A percentile compares a stretch with the other conserved stretches of the same genome.
Conservation (phyloP, 1,140 invertebrate genomes). For the Phymorhynchus buccinoides region DNA sequence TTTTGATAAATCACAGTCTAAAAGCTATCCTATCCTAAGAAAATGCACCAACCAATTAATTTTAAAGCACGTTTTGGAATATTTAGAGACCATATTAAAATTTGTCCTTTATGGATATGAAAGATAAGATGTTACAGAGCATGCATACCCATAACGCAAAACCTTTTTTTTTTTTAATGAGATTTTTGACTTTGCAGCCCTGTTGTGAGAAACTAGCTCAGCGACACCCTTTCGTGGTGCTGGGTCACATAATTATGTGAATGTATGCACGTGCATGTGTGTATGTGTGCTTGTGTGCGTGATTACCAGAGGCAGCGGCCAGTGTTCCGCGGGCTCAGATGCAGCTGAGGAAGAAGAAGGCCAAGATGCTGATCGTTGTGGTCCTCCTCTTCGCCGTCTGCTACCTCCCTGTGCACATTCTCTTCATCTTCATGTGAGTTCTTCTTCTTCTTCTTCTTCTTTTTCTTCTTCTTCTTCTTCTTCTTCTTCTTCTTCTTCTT, state of each 20-base stretch:
- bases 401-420: slow-evolving; percentile 88
- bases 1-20: no score
- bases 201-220: no score
- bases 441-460: background rate
- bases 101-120: no score
- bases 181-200: no score
- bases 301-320: slow-evolving; percentile 41
- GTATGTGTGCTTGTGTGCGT: slow-evolving; percentile 20
- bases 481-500: slow-evolving; percentile 20
- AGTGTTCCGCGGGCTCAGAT: slow-evolving; percentile 77
- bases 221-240: no score
- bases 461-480: slow-evolving; percentile 14
- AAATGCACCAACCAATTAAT: no score
- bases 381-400: slow-evolving; percentile 91
- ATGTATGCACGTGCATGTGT: slow-evolving; percentile 1
- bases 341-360: slow-evolving; percentile 85
- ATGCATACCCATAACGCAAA: no score
- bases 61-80: no score
- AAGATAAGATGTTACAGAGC: no score
- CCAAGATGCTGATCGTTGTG: slow-evolving; percentile 92
- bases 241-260: background rate
- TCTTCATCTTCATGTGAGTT: slow-evolving; percentile 72
- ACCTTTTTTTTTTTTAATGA: no score
- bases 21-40: no score
- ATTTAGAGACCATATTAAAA: no score